These are phyloP conservation scores for Palythoa caribaeorum DNA, from an alignment of 92 coral and sea anemone genomes.

Conservation along the genomic window DNA sequence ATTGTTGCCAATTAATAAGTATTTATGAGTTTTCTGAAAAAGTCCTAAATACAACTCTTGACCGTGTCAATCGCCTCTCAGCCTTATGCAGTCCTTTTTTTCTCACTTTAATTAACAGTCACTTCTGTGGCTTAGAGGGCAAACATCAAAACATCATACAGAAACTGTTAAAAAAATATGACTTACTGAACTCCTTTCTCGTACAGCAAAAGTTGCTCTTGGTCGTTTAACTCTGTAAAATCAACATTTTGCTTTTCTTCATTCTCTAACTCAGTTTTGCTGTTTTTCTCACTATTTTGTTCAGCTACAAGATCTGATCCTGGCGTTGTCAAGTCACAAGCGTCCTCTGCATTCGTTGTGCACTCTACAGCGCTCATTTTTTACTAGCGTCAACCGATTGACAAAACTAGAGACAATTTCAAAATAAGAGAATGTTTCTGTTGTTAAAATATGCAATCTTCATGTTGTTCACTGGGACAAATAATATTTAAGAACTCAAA, in stretches of 20 bases:
- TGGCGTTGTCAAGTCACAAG: constrained; percentile 33
- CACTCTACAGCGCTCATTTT: constrained; percentile 11
- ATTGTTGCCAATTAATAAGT: no score
- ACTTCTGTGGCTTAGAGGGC: no score
- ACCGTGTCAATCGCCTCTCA: no score
- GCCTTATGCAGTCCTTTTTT: no score
- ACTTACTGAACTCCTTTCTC: constrained; percentile 86
- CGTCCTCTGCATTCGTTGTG: not conserved
- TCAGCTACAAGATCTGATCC: not conserved
- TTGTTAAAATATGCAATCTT: not conserved
- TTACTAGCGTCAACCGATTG: not conserved
- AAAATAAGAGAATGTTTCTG: not conserved
- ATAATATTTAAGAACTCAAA: not conserved
- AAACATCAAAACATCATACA: no score
- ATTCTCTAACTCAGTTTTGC: not conserved
- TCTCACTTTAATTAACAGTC: no score
- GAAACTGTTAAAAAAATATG: not conserved
- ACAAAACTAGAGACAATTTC: not conserved
- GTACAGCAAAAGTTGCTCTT: constrained; percentile 69
- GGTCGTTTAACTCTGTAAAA: constrained; percentile 62
- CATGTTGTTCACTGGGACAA: not conserved
- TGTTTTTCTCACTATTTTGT: not conserved
- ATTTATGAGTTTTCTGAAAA: no score
- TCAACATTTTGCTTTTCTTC: not conserved
- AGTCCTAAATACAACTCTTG: no score